Evolutionary conservation across 2,113 vertebrate species (phyloP), one percentile per base, ranked within the genome.

Genomic region (Sarotherodon lohbergeri): DNA sequence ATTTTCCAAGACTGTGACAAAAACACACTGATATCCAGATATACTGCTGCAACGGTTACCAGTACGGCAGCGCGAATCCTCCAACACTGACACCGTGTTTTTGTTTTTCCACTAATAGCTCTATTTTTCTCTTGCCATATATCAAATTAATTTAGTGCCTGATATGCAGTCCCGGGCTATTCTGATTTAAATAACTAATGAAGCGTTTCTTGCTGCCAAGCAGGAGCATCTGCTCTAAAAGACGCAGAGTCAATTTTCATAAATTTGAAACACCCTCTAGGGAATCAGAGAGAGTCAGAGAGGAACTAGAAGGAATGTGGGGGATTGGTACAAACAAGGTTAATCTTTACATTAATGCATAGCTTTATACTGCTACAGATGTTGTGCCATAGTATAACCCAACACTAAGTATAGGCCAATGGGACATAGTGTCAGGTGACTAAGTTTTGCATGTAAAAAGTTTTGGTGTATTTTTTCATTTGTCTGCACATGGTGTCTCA

Each of bases 181-280:
- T 93, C 90, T 91, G 91, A 93, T 95, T 95, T 94, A 92, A 95
- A 95, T 94, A 93, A 92, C 90, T 91, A 95, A 94, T 95, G 93
- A 94, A 93, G 92, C 87, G 36, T 87, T 85, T 71, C 87, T 85
- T 41, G 54, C 89, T 95, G 93, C 93, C 95, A 93, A 92, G 81
- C 86, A 86, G 66, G 68, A 94, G 91, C 95, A 94, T 95, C 92
- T 95, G 93, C 91, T 94, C 88, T 81, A 90, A 93, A 88, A 95
- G 90, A 92, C 7, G 63, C 81, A 86, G 86, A 93, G 93, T 94
- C 93, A 88, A 87, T 95, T 95, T 94, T 95, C 86, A 92, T 92
- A 84, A 90, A 94, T 93, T 92, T n/a, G 50, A 92, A 94, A 94
- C 84, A 89, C 24, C 89, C 92, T 88, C 85, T 68, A 54, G 89